Base-by-base conservation (phyloP, 1,140 invertebrate species). In the Colletes latitarsis region DNA sequence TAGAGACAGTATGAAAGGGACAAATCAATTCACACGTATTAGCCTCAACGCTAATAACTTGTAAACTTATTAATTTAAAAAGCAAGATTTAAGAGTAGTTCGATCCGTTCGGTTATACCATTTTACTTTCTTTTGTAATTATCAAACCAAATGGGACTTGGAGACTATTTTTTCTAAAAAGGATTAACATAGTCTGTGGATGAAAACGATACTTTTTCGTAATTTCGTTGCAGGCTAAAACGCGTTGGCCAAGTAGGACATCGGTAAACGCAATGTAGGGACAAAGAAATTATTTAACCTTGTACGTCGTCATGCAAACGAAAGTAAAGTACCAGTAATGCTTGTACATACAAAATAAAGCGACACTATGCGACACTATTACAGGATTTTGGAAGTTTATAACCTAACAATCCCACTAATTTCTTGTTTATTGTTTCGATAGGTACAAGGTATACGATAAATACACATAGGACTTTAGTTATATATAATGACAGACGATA, bases 171-270 rank as follows among this genome's bases (percentile, higher is more conserved):
- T 30, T 30, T 30, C 21, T 58, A 17, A 4, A 58, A n/a, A 57
- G 14, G n/a, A 57, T 57, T 53, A 52, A 21, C 52, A 62, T 14
- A 17, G 21, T 41, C 8, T 30, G 4, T 6, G 21, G 3, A 74
- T 4, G 46, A 55, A 66, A 15, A 53, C 15, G 41, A 30, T 30
- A 46, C n/a, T 3, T 49, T 49, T 49, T 49, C 10, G 43, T 9
- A 43, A 43, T 49, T 30, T 30, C 30, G 30, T 30, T 30, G 49
- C 41, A 86, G 83, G 63, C 10, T 19, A 88, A 88, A 82, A 88
- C 81, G 3, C 69, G 78, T 52, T 88, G 83, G 86, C 81, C 78
- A 1, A 84, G 82, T 71, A 66, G 52, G 72, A 82, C 70, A 1
- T 88, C 72, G 0, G 8, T 88, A 4, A 53, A 68, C 19, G 12